A percentile compares a stretch with the other conserved stretches of the same genome.
These are phyloP conservation scores for Meloidogyne hapla DNA, from an alignment of 1,140 invertebrate genomes.

Conservation along the genomic window DNA sequence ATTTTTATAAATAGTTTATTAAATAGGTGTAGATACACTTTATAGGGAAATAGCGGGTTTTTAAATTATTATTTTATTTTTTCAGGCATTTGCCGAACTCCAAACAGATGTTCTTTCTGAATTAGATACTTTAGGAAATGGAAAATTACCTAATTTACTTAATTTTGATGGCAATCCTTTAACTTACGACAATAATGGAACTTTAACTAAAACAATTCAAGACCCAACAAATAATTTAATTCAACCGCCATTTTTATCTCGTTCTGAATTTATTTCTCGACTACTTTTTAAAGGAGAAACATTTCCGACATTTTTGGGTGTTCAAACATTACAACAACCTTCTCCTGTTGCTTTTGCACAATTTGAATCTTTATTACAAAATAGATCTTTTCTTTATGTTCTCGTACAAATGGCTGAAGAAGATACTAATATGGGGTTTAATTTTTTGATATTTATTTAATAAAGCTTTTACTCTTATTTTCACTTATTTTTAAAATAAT, in stretches of 20 bases:
- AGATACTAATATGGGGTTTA: constrained; percentile 71
- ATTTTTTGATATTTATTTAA: background rate
- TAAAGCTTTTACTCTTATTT: background rate
- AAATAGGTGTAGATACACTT: no score
- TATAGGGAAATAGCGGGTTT: no score
- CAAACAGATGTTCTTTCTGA: constrained; percentile 99
- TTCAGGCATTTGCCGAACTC: constrained; percentile 88
- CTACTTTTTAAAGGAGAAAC: constrained; percentile 84
- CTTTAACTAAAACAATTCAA: background rate
- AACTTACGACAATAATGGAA: background rate
- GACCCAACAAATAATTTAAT: background rate
- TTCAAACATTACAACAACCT: constrained; percentile 66
- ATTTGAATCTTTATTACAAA: constrained; percentile 87
- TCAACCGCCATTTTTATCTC: background rate
- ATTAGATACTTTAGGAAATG: constrained; percentile 89
- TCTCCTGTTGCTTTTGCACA: constrained; percentile 87
- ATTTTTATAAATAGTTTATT: no score
- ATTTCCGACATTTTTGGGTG: constrained; percentile 42
- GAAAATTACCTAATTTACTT: background rate
- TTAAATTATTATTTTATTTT: constrained; percentile 28
- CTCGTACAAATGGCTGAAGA: constrained; percentile 89
- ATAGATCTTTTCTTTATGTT: constrained; percentile 85
- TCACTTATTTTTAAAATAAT: no score
- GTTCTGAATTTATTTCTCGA: constrained; percentile 91
- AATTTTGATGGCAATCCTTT: background rate